Base-by-base conservation (phyloP, 2,888 invertebrate species). In the Ormyrus nitidulus region DNA sequence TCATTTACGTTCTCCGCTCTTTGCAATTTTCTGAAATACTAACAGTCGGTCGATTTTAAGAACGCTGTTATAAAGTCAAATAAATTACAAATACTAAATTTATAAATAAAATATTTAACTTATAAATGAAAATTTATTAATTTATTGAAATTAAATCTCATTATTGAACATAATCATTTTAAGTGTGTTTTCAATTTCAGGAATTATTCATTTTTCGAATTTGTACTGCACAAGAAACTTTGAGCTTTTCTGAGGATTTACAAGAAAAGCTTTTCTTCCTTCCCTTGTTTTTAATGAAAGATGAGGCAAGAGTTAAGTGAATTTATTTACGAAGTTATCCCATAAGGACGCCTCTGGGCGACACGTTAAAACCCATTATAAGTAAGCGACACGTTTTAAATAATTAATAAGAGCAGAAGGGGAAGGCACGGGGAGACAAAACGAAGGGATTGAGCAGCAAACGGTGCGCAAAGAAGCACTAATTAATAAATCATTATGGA, bases 331-430 rank as follows among this genome's bases (percentile, higher is more conserved):
- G 13, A 73, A 79, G 79, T 73, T 79, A 73, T 49, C 49, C 61
- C 13, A 69, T 65, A 73, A 79, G 79, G 73, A 73, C 68, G 61
- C 62, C 62, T 69, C 68, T 48, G 56, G 69, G 61, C 44, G 10
- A 7, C 34, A 73, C 56, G 62, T 64, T 68, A 73, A 69, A 69
- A 69, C 69, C 66, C 68, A 79, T 79, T 79, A 73, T 73, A 72
- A 69, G 73, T 73, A 73, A 73, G 79, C 58, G 65, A 72, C 68
- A 73, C 58, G 68, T 79, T 79, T 79, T 73, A 79, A 34, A 79
- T 73, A 73, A 79, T 72, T 78, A 72, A 78, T 72, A 46, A 66
- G 19, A 19, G 53, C 10, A 46, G 8, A 8, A 19, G 19, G 5
- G 61, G 7, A 10, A 61, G 48, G 49, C 4, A 71, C 19, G 44